Evolutionary conservation across 2,888 invertebrate genomes (phyloP), one percentile per base, ranked within the genome.

Genomic region (Trisateles emortualis): DNA sequence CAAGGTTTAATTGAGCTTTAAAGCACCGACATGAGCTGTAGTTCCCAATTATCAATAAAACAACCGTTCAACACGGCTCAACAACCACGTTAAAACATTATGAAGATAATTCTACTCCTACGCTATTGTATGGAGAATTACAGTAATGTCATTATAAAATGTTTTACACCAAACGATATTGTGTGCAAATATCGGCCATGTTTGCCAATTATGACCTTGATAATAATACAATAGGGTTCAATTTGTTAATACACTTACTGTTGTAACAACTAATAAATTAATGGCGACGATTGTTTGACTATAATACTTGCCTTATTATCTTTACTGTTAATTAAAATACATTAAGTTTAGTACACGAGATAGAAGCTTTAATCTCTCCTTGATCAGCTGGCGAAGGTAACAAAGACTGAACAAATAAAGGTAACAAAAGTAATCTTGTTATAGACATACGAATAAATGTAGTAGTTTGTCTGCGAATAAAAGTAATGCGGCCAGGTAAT

Each of bases 1-100:
- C 79, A 79, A 82, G 76, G 71, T 83, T 81, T 87, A 84, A 87
- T 86, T 83, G 83, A 81, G 78, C 75, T 78, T 72, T 73, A 76
- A 76, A 74, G 72, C 66, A 72, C 74, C 76, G 74, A 76, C 75
- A 61, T 73, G 76, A 75, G 72, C 70, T 72, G 73, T 74, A 79
- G 68, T 71, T 80, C 76, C 79, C 79, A 77, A 83, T 79, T 75
- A 83, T 74, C 74, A 73, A 78, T 73, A 76, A 77, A 83, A 78
- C 74, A 81, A 78, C 79, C 76, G 76, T 80, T 83, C 65, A 67
- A 68, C 60, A 68, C 59, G 62, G 55, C 66, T 45, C 46, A 44
- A 55, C 51, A 59, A 64, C 51, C 46, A 57, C 52, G 54, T 65
- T 60, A 55, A 65, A 72, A 70, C 65, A 64, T 69, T 71, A 68